Evolutionary conservation across 2,888 invertebrate genomes (phyloP).

Genomic region (Meiosimyza decipiens): DNA sequence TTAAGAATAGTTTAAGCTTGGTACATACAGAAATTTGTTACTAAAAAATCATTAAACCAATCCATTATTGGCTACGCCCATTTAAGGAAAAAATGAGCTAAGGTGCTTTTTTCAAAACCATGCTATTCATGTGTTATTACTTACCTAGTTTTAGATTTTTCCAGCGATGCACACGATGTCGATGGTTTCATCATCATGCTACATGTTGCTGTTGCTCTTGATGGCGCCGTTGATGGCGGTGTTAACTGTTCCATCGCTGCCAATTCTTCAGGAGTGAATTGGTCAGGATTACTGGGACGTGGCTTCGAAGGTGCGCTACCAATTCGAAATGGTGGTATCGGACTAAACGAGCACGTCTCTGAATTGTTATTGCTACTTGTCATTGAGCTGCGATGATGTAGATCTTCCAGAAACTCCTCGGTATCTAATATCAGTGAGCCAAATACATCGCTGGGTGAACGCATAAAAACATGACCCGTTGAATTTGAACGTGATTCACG

Average conservation of each 20-base stretch:
- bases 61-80: too few species aligned
- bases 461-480: constrained; percentile 70
- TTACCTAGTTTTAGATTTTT: constrained; percentile 54
- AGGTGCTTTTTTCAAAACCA: neutral
- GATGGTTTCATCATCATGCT: constrained; percentile 42
- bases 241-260: constrained; percentile 61
- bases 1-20: too few species aligned
- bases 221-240: constrained; percentile 69
- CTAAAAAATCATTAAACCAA: too few species aligned
- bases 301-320: constrained; percentile 68
- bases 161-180: constrained; percentile 50
- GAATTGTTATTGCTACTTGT: constrained; percentile 49
- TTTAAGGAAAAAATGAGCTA: too few species aligned
- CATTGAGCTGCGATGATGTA: constrained; percentile 59
- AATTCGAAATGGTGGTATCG: constrained; percentile 72
- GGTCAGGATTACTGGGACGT: constrained; percentile 60
- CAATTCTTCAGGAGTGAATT: constrained; percentile 65
- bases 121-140: constrained; percentile 34
- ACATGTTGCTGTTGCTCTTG: constrained; percentile 53
- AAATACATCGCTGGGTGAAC: constrained; percentile 72
- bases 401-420: constrained; percentile 69
- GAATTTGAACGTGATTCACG: constrained; percentile 79
- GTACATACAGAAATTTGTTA: too few species aligned
- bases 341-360: constrained; percentile 54
- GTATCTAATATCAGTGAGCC: constrained; percentile 71